These are phyloP conservation scores for Stylophora pistillata DNA, from an alignment of 64 coral and sea anemone genomes.

Conservation along the genomic window DNA sequence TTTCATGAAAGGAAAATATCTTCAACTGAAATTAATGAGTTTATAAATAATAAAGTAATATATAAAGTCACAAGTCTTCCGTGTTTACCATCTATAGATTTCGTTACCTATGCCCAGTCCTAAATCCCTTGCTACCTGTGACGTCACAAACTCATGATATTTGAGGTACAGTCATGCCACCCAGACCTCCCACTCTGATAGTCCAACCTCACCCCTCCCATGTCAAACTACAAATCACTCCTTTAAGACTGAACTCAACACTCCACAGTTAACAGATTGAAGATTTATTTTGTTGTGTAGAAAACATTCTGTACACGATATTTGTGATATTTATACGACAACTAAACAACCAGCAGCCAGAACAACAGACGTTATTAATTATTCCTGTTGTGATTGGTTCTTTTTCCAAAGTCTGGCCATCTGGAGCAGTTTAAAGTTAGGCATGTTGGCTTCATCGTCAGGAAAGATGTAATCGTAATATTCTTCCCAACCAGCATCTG, in stretches of 20 bases:
- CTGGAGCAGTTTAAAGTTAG: conserved; percentile 98
- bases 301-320: not conserved
- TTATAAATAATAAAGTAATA: no score
- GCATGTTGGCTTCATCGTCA: conserved; percentile 88
- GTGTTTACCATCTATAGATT: no score
- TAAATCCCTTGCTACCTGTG: no score
- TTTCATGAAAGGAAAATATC: no score
- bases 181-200: no score
- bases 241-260: not conserved
- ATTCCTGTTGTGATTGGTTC: conserved; percentile 21
- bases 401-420: conserved; percentile 98
- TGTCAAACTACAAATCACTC: no score
- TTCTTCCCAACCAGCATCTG: conserved; percentile 97
- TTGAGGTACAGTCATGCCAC: no score
- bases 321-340: not conserved
- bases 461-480: conserved; percentile 99
- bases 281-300: not conserved
- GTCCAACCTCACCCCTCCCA: no score
- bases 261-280: not conserved
- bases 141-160: no score
- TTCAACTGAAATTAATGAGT: no score
- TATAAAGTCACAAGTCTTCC: no score
- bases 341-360: not conserved
- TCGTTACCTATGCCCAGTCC: no score
- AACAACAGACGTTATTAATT: not conserved